Evolutionary conservation across 2,888 invertebrate genomes (phyloP).

Genomic region (Cyrtodaria siliqua): DNA sequence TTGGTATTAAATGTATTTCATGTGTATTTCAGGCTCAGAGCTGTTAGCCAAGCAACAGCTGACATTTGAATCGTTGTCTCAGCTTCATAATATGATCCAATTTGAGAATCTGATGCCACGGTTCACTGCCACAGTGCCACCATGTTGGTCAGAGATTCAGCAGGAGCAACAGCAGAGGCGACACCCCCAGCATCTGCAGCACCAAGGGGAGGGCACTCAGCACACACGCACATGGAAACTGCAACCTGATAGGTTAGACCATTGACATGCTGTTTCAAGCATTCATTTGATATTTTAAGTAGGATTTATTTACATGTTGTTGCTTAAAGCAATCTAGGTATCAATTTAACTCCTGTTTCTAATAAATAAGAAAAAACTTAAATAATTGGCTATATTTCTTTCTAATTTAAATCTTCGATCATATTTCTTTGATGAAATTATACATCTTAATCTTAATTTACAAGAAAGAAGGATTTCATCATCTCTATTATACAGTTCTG

Average conservation of each 20-base stretch:
- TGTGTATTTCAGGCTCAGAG: constrained; percentile 47
- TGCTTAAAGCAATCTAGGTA: too few relatives aligned
- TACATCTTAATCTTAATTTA: too few relatives aligned
- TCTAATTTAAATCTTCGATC: too few relatives aligned
- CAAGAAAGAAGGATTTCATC: too few relatives aligned
- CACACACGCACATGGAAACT: constrained; percentile 95
- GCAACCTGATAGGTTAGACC: constrained; percentile 91
- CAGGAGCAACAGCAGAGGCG: constrained; percentile 96
- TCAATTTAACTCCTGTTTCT: too few relatives aligned
- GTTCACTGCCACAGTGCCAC: constrained; percentile 95
- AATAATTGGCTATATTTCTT: too few relatives aligned
- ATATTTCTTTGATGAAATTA: too few relatives aligned
- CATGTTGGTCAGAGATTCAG: constrained; percentile 97
- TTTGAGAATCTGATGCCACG: constrained; percentile 91
- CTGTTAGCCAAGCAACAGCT: constrained; percentile 87
- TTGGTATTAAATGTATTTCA: too few relatives aligned
- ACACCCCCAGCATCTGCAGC: constrained; percentile 93
- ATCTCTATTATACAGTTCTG: too few relatives aligned
- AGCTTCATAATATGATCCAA: constrained; percentile 91
- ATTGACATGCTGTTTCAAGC: neutral
- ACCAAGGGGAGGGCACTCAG: constrained; percentile 90
- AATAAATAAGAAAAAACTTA: too few relatives aligned
- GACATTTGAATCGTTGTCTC: constrained; percentile 88
- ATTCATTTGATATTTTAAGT: too few relatives aligned
- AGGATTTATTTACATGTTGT: too few relatives aligned